These are phyloP conservation scores for Oxyura jamaicensis DNA, from an alignment of 2,113 vertebrate species.

Conservation along the genomic window DNA sequence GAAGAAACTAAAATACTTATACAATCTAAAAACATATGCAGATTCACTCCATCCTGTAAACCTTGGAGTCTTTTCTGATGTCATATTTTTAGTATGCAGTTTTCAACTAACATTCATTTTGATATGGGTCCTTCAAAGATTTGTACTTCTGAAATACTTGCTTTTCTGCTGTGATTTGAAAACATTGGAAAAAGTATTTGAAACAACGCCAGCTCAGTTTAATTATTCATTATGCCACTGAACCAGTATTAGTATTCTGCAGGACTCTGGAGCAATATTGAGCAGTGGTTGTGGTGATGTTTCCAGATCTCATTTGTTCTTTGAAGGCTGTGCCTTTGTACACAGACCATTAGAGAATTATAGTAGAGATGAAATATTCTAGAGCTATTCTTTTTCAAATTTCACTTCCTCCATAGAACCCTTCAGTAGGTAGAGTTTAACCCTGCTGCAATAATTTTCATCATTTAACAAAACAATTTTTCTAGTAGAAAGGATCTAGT, in stretches of 20 bases:
- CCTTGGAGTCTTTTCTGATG: not conserved
- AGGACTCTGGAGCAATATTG: slow-evolving; percentile 32
- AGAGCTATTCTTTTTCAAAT: not conserved
- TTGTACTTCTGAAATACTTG: slow-evolving; percentile 1
- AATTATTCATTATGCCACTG: slow-evolving; percentile 63
- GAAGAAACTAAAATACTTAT: slow-evolving; percentile 28
- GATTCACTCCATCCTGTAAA: slow-evolving; percentile 25
- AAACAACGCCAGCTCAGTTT: slow-evolving; percentile 54
- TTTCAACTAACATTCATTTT: slow-evolving; percentile 13
- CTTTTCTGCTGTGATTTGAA: slow-evolving; percentile 14
- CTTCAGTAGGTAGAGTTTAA: not conserved
- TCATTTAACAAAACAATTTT: not conserved
- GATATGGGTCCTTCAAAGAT: slow-evolving; percentile 15
- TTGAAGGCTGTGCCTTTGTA: slow-evolving; percentile 63
- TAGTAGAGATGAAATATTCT: not conserved
- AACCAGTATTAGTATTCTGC: slow-evolving; percentile 63
- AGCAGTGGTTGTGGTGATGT: slow-evolving; percentile 36
- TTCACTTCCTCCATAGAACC: not conserved
- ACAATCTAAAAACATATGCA: not conserved
- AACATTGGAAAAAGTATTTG: slow-evolving; percentile 23
- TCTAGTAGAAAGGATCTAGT: not conserved
- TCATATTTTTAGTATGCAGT: not conserved
- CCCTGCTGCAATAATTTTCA: not conserved
- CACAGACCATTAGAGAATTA: not conserved
- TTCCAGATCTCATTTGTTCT: slow-evolving; percentile 65